Evolutionary conservation across 2,113 vertebrate species (phyloP), one percentile per base, ranked within the genome.

Genomic region (Prunella himalayana): DNA sequence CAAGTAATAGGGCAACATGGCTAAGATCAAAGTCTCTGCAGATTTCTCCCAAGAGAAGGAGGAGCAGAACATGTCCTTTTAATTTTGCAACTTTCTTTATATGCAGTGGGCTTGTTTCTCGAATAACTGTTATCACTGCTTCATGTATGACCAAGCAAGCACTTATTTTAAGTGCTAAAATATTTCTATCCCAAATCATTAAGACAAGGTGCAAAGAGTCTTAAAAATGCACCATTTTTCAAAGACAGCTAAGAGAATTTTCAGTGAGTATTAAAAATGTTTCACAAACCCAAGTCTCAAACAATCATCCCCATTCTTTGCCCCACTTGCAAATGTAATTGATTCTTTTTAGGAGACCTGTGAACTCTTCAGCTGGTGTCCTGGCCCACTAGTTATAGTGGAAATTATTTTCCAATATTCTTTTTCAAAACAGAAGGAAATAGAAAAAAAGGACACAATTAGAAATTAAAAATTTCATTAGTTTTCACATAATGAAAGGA

Each of bases 21-120:
- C 25, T 82, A 79, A 91, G 81, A 92, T 95, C 68, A 86, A 94
- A 88, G 45, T 66, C 53, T 82, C 39, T 60, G 53, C 28, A 84
- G 39, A 78, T 91, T 90, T 94, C 28, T 96, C 80, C 64, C 86
- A 66, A 47, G 69, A 86, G 83, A 86, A 78, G 31, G 49, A 88
- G 53, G 13, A 79, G 10, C 13, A 75, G 57, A 89, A 60, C 20
- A 56, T 37, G 49, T 35, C 20, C n/a, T 84, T 84, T 76, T 63
- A 63, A 94, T 95, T 94, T 87, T 87, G n/a, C 24, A 85, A n/a
- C 42, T 92, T 89, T 82, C 19, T 87, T 70, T 44, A 39, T 68
- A 61, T 37, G 11, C 53, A 60, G 18, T n/a, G 39, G 41, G 37
- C 20, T 84, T 65, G 10, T 80, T 95, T 84, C 53, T 68, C 5